These are phyloP conservation scores for Melopsittacus undulatus DNA, from an alignment of 2,797 vertebrate species.

Conservation along the genomic window DNA sequence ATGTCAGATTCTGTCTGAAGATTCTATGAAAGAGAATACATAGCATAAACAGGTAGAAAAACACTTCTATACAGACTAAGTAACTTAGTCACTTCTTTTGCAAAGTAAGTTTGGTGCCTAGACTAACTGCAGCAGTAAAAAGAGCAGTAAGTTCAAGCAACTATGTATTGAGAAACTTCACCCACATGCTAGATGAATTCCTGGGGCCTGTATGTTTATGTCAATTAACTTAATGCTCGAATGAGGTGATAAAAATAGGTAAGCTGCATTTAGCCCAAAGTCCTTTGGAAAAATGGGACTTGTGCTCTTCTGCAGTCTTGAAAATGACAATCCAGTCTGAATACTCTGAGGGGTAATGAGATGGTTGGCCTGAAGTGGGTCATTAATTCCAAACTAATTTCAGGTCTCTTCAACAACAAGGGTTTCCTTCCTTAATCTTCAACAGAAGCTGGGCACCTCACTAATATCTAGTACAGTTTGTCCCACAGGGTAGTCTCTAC, in stretches of 20 bases:
- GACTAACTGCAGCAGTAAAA: not conserved
- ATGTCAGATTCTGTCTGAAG: slow-evolving; percentile 15
- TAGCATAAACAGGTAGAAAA: not conserved
- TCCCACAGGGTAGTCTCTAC: not conserved
- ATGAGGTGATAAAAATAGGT: slow-evolving; percentile 6
- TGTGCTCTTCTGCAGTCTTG: not conserved
- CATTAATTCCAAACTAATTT: not conserved
- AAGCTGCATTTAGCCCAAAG: not conserved
- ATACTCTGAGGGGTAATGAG: not conserved
- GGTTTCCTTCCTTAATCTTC: not conserved
- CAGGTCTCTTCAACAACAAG: not conserved
- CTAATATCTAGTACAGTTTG: not conserved
- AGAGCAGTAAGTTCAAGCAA: not conserved
- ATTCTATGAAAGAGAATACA: not conserved
- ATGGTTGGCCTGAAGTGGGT: not conserved
- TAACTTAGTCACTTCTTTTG: not conserved
- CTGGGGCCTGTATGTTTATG: not conserved
- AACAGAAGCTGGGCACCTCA: not conserved
- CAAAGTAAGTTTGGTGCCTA: not conserved
- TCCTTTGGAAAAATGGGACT: not conserved
- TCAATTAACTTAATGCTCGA: not conserved
- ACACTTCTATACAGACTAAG: not conserved
- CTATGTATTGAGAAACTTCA: not conserved
- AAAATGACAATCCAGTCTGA: not conserved
- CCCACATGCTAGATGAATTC: not conserved